Base-by-base conservation (phyloP, 2,113 vertebrate genomes). In the Gymnogyps californianus region DNA sequence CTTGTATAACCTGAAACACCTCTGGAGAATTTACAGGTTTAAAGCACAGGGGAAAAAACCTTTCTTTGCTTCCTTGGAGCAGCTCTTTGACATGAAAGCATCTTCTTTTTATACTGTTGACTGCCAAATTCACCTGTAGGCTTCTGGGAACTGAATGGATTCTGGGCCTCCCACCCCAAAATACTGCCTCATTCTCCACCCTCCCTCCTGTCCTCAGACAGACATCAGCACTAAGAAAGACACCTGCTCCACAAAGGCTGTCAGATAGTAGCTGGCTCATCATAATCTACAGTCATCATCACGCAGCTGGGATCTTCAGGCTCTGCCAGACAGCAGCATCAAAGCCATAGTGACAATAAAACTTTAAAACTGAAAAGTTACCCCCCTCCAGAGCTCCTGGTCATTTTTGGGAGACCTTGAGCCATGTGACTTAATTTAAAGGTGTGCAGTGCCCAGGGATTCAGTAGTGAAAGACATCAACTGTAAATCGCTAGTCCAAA, bases 401-500 rank as follows among this genome's bases (percentile, higher is more conserved):
- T 62, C 64, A 16, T 70, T 87, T 90, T 25, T 55, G 36, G 54
- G 62, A 93, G 32, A 72, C 34, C 31, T 75, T 57, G 44, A 69
- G 36, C 24, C 13, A 13, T 7, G 7, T 75, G 40, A 40, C 32
- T 87, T 58, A 31, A 91, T 74, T 52, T 90, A 42, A 77, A 69
- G 15, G 18, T 16, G 3, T 29, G 11, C 13, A 2, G 17, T 44
- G 31, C 19, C 29, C 55, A 55, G 18, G 32, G 28, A 54, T 69
- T 66, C 31, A 19, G 19, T 32, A 66, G 36, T 58, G 46, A 91
- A 89, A 89, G 32, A 13, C 16, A 69, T n/a, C 38, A 77, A 17
- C 22, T 0, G 0, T 49, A 86, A 83, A 54, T 29, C 5, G 2
- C 8, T 11, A 61, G 21, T 40, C 19, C 51, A 89, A 88, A 49